phyloP scores from a whole-genome alignment of 2,888 invertebrate species.

The Glaucopsyche alexis region DNA sequence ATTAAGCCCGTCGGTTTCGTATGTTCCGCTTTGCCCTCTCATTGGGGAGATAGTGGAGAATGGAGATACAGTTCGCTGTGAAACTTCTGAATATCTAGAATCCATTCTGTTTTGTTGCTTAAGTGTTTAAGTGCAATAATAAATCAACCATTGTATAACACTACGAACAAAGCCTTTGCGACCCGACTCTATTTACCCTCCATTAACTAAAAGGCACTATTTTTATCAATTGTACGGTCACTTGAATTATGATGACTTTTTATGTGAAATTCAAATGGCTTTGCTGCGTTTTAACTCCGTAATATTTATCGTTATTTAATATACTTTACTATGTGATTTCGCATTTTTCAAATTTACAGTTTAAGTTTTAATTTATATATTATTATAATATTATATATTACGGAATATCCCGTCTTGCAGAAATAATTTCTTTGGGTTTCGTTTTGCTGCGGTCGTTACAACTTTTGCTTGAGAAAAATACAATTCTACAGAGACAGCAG shows the following conservation, averaged over 20 bases:
- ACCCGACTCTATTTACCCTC: constrained; percentile 17
- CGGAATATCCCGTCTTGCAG: too few relatives aligned
- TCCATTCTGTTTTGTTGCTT: constrained; percentile 30
- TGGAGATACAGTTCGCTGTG: constrained; percentile 6
- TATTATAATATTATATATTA: too few relatives aligned
- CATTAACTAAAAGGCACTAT: constrained; percentile 20
- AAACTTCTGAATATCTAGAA: constrained; percentile 23
- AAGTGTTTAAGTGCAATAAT: constrained; percentile 26
- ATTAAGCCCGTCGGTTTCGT: constrained; percentile 38
- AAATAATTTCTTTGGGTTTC: too few relatives aligned
- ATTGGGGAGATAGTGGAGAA: constrained; percentile 17
- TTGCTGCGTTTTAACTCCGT: background rate
- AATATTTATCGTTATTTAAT: background rate
- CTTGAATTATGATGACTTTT: constrained; percentile 10
- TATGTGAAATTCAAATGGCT: background rate
- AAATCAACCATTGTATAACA: constrained; percentile 14
- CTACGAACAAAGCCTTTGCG: constrained; percentile 32
- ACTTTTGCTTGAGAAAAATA: background rate
- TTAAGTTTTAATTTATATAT: too few relatives aligned
- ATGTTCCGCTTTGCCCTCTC: constrained; percentile 20
- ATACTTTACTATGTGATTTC: too few relatives aligned
- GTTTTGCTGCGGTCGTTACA: background rate
- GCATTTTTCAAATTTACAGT: background rate
- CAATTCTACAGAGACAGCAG: background rate
- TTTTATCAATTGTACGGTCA: constrained; percentile 2